phyloP scores from a whole-genome alignment of 2,113 vertebrate species.

The Melanocharis versteri region DNA sequence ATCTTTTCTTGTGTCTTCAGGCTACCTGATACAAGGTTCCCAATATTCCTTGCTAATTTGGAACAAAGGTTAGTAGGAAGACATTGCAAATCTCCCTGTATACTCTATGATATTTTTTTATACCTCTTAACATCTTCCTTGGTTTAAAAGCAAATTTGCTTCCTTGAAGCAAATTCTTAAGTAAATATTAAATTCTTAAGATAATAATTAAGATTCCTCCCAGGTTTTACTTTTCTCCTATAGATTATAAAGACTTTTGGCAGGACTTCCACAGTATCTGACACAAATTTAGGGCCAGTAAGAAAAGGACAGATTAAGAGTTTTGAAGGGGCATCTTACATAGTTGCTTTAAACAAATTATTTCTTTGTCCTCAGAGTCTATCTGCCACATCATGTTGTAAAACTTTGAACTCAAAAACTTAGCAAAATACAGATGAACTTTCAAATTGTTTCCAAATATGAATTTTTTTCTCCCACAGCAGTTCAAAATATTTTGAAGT shows the following conservation, averaged over 20 bases:
- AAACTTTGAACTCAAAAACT: not conserved
- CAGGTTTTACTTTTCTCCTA: not conserved
- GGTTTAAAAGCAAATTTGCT: not conserved
- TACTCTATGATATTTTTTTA: not conserved
- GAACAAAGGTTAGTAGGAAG: not conserved
- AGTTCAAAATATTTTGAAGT: not conserved
- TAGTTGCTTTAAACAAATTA: not conserved
- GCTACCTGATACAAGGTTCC: not conserved
- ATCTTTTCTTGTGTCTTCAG: not conserved
- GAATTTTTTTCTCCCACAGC: not conserved
- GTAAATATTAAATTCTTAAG: not conserved
- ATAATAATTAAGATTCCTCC: not conserved
- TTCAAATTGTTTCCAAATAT: not conserved
- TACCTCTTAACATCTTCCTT: not conserved
- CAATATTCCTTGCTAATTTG: not conserved
- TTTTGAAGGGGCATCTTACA: not conserved
- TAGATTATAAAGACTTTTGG: not conserved
- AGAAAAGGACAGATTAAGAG: not conserved
- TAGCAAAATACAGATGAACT: not conserved
- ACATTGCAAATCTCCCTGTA: not conserved
- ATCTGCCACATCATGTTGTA: not conserved
- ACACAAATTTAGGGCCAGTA: not conserved
- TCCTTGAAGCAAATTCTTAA: not conserved
- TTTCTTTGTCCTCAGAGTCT: not conserved
- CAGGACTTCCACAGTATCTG: not conserved